phyloP scores from a whole-genome alignment of 1,140 invertebrate species.

The Sitophilus oryzae region DNA sequence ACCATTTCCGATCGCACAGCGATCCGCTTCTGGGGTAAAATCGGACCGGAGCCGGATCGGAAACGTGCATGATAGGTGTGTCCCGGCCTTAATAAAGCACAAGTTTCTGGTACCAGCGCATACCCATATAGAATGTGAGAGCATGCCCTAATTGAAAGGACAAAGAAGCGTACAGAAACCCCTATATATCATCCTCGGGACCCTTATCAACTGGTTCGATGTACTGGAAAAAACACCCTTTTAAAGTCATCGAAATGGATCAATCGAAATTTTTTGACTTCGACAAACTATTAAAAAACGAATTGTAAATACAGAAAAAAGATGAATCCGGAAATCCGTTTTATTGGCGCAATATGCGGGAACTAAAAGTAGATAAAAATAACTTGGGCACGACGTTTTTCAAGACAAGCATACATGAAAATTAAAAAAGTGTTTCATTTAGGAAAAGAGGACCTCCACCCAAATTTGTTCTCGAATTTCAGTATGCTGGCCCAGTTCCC shows the following conservation, averaged over 20 bases:
- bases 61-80: too few species aligned
- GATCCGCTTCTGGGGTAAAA: too few species aligned
- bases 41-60: too few species aligned
- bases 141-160: slow-evolving; percentile 15
- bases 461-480: too few species aligned
- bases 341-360: slow-evolving; percentile 11
- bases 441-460: too few species aligned
- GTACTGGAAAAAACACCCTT: slow-evolving; percentile 10
- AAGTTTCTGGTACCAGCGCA: slow-evolving; percentile 11
- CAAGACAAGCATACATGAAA: too few species aligned
- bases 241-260: slow-evolving; percentile 9
- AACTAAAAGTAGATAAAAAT: background rate
- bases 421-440: too few species aligned
- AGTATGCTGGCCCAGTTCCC: too few species aligned
- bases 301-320: slow-evolving; percentile 8
- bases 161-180: slow-evolving; percentile 8
- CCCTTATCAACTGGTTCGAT: slow-evolving; percentile 13
- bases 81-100: too few species aligned
- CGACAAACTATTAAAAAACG: slow-evolving; percentile 2
- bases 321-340: slow-evolving; percentile 9
- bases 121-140: slow-evolving; percentile 20
- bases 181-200: slow-evolving; percentile 15
- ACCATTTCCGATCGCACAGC: too few species aligned
- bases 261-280: slow-evolving; percentile 18
- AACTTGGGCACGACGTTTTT: too few species aligned